Conservation (phyloP, 2,888 invertebrate genomes). For the Teleiodes luculella region DNA sequence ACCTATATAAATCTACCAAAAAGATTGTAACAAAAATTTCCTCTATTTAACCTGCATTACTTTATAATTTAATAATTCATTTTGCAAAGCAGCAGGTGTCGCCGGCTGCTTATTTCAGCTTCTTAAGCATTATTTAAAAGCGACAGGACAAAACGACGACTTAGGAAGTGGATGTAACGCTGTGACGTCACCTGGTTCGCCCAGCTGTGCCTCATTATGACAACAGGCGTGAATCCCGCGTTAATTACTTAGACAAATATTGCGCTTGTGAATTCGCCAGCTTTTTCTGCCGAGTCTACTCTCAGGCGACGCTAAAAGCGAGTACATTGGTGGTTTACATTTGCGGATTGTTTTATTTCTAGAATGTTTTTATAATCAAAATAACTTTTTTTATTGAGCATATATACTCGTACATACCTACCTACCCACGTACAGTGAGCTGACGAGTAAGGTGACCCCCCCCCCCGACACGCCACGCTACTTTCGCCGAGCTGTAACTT, state of each 20-base stretch:
- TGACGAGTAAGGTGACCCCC: no score
- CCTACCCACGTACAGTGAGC: no score
- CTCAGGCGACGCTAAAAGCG: not conserved
- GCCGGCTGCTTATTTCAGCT: not conserved
- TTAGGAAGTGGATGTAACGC: not conserved
- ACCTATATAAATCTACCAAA: no score
- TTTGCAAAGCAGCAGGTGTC: not conserved
- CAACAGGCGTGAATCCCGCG: not conserved
- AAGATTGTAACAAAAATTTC: no score
- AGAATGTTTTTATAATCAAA: no score
- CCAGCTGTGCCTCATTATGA: conserved; percentile 8
- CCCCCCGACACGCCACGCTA: no score
- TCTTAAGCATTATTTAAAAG: conserved; percentile 1
- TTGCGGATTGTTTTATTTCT: no score
- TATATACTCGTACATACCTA: no score
- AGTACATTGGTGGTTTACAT: no score
- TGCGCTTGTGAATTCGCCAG: not conserved
- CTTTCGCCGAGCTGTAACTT: no score
- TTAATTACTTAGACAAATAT: conserved; percentile 17
- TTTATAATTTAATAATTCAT: not conserved
- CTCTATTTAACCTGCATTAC: not conserved
- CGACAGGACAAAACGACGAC: not conserved
- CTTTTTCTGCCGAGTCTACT: not conserved
- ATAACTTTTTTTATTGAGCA: no score
- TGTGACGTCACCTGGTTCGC: not conserved